Conservation (phyloP, 2,797 vertebrate species). For the Pseudocheirus occidentalis region DNA sequence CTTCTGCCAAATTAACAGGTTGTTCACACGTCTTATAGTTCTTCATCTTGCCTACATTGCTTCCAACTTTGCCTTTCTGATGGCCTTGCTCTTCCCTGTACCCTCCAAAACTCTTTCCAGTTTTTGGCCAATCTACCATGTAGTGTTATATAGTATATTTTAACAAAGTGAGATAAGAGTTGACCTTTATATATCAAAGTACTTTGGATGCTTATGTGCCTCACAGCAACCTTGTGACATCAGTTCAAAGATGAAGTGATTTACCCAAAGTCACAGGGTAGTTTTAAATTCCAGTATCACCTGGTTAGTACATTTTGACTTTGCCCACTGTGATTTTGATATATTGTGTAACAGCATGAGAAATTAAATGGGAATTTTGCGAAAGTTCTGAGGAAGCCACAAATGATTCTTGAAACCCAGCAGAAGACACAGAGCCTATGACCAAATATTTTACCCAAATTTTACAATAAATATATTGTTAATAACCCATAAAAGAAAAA, state of each 20-base stretch:
- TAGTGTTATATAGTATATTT: background rate
- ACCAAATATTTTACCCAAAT: background rate
- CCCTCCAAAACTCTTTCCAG: background rate
- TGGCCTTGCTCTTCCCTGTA: background rate
- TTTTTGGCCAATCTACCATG: background rate
- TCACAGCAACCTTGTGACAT: background rate
- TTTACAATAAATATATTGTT: background rate
- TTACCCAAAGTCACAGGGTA: background rate
- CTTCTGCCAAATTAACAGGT: background rate
- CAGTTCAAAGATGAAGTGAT: background rate
- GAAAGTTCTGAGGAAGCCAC: background rate
- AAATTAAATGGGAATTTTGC: background rate
- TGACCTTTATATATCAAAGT: background rate
- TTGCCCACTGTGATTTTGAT: background rate
- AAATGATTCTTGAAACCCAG: background rate
- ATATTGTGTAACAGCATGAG: background rate
- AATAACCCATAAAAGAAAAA: background rate
- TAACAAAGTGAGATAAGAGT: background rate
- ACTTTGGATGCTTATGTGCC: background rate
- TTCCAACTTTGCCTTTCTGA: conserved; percentile 34
- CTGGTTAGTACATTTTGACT: background rate
- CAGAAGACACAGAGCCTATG: background rate
- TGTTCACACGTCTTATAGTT: background rate
- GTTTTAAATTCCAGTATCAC: background rate
- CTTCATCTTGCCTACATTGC: background rate